Evolutionary conservation across 1,140 invertebrate species (phyloP), one percentile per base, ranked within the genome.

Genomic region (Brachionus plicatilis): DNA sequence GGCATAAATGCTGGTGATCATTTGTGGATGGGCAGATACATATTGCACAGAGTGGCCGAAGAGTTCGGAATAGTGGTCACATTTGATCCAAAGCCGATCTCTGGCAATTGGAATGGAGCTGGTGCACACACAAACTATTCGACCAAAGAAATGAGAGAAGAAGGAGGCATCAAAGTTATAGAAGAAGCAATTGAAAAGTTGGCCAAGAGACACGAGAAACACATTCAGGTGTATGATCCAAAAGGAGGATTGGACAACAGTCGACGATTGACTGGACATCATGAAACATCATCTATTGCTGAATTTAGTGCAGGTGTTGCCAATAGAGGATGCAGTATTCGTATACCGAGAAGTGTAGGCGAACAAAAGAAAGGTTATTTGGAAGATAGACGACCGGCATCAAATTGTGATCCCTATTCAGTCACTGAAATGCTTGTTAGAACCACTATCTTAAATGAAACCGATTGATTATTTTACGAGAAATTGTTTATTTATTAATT

Each of bases 381-480:
- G 84, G 96, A 98, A 89, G 96, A 98, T 89, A 91, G 84, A 91
- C 96, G 96, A 87, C 96, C 96, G 11, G 93, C 95, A 3, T 96
- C 95, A 85, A 98, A 98, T 90, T 95, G 94, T 88, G 95, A 97
- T 89, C 95, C 96, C 0, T 97, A 97, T 90, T 88, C 86, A 9
- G 89, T 90, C 1, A 88, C 88, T 43, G 89, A 89, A 78, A 86
- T 87, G 14, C 70, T 90, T 14, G 85, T 88, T 24, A 85, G 86
- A 45, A 88, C 88, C 7, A 86, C 86, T 5, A 68, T 89, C 17
- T 83, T 89, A 20, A 66, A 86, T 27, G 83, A 86, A 47, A 82
- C 79, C 8, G 53, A 82, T 68, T 82, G 56, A 17, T 27, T 37
- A 11, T 14, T 27, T 60, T 27, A 37, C 0, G 17, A 17, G 2